These are phyloP conservation scores for Orientallactaga bullata DNA, from an alignment of 2,113 vertebrate species.

Conservation along the genomic window DNA sequence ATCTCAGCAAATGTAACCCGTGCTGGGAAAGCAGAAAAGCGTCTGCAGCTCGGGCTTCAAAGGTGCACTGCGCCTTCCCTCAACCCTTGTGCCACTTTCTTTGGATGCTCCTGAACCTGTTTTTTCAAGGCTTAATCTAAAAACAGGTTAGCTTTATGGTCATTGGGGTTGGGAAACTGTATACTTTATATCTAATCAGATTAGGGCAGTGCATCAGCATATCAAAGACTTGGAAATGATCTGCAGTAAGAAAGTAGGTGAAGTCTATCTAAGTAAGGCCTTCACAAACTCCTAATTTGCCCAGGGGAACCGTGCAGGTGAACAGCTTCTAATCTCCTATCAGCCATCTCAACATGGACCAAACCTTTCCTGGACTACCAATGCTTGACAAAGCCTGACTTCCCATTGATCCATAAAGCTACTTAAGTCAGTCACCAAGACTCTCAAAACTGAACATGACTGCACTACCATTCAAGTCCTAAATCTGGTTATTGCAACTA, in stretches of 20 bases:
- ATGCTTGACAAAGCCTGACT: conserved; percentile 39
- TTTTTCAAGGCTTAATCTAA: conserved; percentile 50
- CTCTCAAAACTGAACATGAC: conserved; percentile 6
- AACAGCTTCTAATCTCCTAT: neutral
- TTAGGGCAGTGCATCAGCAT: conserved; percentile 44
- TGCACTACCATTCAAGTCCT: conserved; percentile 8
- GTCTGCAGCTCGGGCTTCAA: neutral
- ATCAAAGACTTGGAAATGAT: conserved; percentile 51
- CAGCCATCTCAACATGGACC: conserved; percentile 37
- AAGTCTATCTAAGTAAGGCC: neutral
- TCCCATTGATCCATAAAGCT: conserved; percentile 30
- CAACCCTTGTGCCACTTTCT: neutral
- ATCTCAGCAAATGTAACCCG: neutral
- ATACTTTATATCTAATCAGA: conserved; percentile 7
- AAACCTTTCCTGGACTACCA: conserved; percentile 12
- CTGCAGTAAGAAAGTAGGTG: conserved; percentile 47
- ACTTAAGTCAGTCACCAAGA: conserved; percentile 25
- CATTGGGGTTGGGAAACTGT: conserved; percentile 31
- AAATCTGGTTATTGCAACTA: conserved; percentile 28
- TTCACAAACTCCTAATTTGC: conserved; percentile 27
- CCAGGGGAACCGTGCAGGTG: neutral
- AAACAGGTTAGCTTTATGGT: conserved; percentile 23
- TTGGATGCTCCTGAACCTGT: conserved; percentile 17
- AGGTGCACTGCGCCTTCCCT: too few species aligned
- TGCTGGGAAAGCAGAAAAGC: conserved; percentile 25